A percentile compares a stretch with the other conserved stretches of the same genome.
Conservation (phyloP, 2,113 vertebrate genomes). For the Hypomesus transpacificus region DNA sequence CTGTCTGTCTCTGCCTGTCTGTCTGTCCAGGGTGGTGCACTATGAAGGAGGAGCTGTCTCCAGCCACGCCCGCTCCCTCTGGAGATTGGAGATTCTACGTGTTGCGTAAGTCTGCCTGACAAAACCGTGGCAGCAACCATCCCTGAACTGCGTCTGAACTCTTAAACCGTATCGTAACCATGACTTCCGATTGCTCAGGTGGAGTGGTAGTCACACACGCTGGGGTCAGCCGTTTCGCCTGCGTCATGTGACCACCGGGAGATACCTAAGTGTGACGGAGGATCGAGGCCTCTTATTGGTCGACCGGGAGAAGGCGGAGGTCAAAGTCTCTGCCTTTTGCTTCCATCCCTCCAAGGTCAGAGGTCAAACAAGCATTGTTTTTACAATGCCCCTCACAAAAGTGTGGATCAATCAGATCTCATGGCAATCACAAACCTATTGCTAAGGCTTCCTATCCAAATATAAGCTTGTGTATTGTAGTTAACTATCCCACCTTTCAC, state of each 20-base stretch:
- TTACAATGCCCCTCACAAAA: background rate
- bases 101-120: slow-evolving; percentile 83
- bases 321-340: slow-evolving; percentile 87
- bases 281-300: slow-evolving; percentile 83
- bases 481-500: no score
- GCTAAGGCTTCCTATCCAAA: no score
- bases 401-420: background rate
- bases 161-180: no score
- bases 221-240: slow-evolving; percentile 91
- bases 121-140: background rate
- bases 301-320: slow-evolving; percentile 84
- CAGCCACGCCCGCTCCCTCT: slow-evolving; percentile 88
- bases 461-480: no score
- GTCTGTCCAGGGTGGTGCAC: slow-evolving; percentile 79
- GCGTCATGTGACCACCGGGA: slow-evolving; percentile 88
- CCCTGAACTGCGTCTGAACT: no score
- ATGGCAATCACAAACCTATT: background rate
- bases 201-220: slow-evolving; percentile 89
- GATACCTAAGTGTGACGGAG: slow-evolving; percentile 85
- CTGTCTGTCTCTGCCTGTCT: slow-evolving; percentile 19
- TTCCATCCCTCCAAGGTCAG: slow-evolving; percentile 90
- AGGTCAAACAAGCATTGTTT: background rate
- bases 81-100: slow-evolving; percentile 90
- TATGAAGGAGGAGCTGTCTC: slow-evolving; percentile 87
- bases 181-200: no score